These are phyloP conservation scores for Pandemis cinnamomeana DNA, from an alignment of 2,888 invertebrate genomes.

Conservation along the genomic window DNA sequence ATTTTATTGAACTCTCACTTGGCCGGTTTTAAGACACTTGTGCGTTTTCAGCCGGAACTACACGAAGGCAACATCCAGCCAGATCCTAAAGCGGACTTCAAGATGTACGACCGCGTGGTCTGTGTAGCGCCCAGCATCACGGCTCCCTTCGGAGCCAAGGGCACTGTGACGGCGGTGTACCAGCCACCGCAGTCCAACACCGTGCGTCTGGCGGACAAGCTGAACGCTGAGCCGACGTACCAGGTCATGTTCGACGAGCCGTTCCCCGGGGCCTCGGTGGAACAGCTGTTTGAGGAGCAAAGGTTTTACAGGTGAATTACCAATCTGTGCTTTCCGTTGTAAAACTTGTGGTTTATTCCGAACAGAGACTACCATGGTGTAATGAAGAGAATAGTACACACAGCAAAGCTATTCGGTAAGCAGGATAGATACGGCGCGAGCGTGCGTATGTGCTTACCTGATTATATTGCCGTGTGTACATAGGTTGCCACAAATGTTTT, in stretches of 20 bases:
- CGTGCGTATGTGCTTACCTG: no score
- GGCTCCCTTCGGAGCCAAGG: constrained; percentile 92
- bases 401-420: no score
- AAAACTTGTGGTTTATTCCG: no score
- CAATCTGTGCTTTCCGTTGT: no score
- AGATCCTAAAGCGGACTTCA: constrained; percentile 87
- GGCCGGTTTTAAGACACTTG: no score
- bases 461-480: no score
- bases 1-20: no score
- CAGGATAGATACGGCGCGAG: no score
- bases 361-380: no score
- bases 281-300: constrained; percentile 61
- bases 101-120: constrained; percentile 93
- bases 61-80: constrained; percentile 86
- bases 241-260: constrained; percentile 92
- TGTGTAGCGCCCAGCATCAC: constrained; percentile 89
- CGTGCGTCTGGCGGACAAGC: constrained; percentile 79
- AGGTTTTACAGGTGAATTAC: constrained; percentile 68
- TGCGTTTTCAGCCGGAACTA: constrained; percentile 66
- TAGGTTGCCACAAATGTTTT: no score
- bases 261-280: constrained; percentile 86
- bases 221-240: constrained; percentile 85
- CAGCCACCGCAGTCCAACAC: constrained; percentile 68
- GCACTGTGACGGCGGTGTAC: constrained; percentile 91
- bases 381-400: no score